phyloP scores from a whole-genome alignment of 2,113 vertebrate species.

The Sphaerodactylus townsendi region DNA sequence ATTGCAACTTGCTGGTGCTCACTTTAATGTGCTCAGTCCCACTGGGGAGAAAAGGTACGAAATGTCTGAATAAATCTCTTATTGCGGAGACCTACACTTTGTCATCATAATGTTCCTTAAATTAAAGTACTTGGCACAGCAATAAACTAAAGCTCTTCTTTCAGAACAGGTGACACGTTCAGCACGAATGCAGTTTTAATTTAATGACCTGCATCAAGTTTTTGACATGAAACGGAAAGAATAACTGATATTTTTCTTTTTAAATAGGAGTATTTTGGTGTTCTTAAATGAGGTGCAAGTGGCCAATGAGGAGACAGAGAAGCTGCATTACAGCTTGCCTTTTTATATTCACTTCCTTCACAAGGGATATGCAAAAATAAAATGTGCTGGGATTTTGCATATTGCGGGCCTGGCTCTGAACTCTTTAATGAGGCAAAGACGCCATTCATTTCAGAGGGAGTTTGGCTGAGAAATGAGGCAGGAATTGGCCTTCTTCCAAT shows the following conservation, averaged over 20 bases:
- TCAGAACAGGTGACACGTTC: not conserved
- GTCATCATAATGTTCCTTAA: constrained; percentile 4
- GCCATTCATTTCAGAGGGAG: not conserved
- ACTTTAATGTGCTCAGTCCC: too few species aligned
- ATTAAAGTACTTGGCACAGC: not conserved
- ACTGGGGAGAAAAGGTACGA: too few species aligned
- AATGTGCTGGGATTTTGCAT: constrained; percentile 1
- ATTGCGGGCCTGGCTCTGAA: not conserved
- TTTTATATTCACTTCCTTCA: constrained; percentile 17
- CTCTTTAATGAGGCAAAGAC: not conserved
- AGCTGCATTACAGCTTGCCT: not conserved
- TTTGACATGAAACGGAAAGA: not conserved
- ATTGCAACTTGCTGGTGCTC: too few species aligned
- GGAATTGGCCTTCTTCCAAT: not conserved
- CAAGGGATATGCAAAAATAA: constrained; percentile 1
- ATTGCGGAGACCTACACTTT: not conserved
- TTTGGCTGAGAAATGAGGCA: constrained; percentile 3
- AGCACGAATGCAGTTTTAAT: constrained; percentile 8
- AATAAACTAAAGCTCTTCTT: constrained; percentile 7
- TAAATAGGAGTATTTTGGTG: not conserved
- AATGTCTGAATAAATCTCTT: too few species aligned
- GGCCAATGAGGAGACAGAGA: constrained; percentile 13
- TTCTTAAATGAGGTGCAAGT: constrained; percentile 25
- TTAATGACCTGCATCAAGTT: not conserved
- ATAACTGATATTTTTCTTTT: not conserved